A percentile compares a stretch with the other conserved stretches of the same genome.
Conservation (phyloP, 2,113 vertebrate genomes). For the Columba janthina region DNA sequence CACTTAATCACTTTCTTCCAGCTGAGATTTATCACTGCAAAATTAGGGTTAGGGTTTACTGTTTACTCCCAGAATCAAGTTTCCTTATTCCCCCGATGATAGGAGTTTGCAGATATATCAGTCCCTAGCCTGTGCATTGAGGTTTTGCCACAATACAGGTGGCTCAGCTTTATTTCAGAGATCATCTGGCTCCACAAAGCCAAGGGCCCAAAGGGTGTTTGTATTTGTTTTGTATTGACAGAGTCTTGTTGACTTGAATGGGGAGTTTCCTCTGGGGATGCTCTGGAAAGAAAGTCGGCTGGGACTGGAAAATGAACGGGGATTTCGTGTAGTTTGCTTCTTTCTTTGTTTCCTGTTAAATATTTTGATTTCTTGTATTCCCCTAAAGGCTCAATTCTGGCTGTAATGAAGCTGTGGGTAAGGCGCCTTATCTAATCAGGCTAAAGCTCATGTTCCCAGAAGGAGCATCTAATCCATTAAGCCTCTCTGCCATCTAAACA, state of each 20-base stretch:
- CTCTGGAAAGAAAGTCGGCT: background rate
- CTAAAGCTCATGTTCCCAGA: background rate
- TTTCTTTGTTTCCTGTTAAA: background rate
- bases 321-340: background rate
- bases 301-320: background rate
- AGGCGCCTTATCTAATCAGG: background rate
- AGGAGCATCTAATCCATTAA: background rate
- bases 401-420: background rate
- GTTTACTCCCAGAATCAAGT: background rate
- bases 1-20: background rate
- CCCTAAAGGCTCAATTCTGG: background rate
- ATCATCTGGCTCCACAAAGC: background rate
- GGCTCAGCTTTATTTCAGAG: background rate
- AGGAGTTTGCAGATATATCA: background rate
- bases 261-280: background rate
- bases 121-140: no score
- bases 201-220: background rate
- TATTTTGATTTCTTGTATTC: constrained; percentile 10
- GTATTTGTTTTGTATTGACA: background rate
- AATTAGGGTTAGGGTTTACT: background rate
- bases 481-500: background rate
- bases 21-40: background rate
- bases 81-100: background rate
- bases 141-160: background rate
- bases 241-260: background rate